phyloP scores from a whole-genome alignment of 2,113 vertebrate species.

The Lichenostomus cassidix region DNA sequence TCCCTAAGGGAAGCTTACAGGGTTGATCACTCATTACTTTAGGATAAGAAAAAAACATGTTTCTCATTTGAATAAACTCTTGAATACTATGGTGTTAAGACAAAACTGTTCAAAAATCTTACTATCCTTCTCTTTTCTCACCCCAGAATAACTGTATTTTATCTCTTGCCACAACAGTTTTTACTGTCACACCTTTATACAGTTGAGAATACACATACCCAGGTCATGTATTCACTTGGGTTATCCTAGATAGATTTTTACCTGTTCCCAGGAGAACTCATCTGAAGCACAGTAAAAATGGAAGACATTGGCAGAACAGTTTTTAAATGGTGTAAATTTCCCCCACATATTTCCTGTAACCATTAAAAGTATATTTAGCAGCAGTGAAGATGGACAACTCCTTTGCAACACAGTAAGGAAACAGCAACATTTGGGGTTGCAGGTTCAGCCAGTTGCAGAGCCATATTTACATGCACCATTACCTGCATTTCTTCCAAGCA shows the following conservation, averaged over 20 bases:
- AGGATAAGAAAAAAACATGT: background rate
- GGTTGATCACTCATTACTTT: background rate
- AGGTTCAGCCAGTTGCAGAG: background rate
- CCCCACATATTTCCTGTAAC: background rate
- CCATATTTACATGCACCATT: background rate
- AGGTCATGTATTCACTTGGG: background rate
- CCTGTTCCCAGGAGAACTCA: background rate
- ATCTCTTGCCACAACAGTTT: background rate
- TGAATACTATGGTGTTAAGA: background rate
- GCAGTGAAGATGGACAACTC: background rate
- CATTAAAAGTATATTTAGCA: background rate
- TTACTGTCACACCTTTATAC: background rate
- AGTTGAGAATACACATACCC: background rate
- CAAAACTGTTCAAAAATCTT: background rate
- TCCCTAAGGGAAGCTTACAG: background rate
- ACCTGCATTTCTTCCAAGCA: slow-evolving; percentile 8
- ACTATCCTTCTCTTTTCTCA: background rate
- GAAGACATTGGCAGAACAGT: background rate
- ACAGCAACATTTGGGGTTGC: background rate
- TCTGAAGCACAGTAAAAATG: background rate
- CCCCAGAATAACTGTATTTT: background rate
- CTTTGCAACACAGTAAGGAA: background rate
- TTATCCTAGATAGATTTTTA: background rate
- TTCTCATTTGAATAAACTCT: background rate
- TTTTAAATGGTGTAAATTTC: background rate